These are phyloP conservation scores for Discoglossus pictus DNA, from an alignment of 2,797 vertebrate species.

Conservation along the genomic window DNA sequence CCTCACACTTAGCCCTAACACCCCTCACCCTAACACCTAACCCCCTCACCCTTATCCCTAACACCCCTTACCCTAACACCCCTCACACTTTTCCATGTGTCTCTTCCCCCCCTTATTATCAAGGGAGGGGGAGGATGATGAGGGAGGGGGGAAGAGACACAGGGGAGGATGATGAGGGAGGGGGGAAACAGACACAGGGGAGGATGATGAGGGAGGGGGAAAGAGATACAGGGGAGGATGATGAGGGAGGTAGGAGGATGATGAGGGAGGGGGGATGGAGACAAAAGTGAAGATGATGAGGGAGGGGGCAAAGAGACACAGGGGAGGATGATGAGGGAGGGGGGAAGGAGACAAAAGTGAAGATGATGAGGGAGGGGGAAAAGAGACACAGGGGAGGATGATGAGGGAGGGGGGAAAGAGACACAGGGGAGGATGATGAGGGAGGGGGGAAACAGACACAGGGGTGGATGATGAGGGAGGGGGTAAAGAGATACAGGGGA, in stretches of 20 bases:
- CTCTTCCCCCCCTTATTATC: too few relatives aligned
- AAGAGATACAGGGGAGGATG: not conserved
- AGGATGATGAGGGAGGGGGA: not conserved
- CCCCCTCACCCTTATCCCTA: too few relatives aligned
- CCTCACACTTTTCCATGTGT: too few relatives aligned
- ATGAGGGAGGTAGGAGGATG: not conserved
- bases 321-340: not conserved
- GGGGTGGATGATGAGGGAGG: not conserved
- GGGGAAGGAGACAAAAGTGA: not conserved
- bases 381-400: not conserved
- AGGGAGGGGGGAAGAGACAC: not conserved
- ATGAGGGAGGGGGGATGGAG: not conserved
- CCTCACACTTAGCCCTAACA: too few relatives aligned
- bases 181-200: not conserved
- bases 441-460: not conserved
- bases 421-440: not conserved
- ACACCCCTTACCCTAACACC: too few relatives aligned
- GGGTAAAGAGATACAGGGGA: not conserved
- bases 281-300: not conserved
- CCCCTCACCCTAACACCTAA: too few relatives aligned
- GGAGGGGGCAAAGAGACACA: not conserved
- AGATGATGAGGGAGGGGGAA: not conserved
- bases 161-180: not conserved
- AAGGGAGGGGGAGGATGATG: too few relatives aligned
- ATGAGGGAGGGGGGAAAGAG: not conserved